phyloP scores from a whole-genome alignment of 2,113 vertebrate species.

The Drymodes brunneopygia region DNA sequence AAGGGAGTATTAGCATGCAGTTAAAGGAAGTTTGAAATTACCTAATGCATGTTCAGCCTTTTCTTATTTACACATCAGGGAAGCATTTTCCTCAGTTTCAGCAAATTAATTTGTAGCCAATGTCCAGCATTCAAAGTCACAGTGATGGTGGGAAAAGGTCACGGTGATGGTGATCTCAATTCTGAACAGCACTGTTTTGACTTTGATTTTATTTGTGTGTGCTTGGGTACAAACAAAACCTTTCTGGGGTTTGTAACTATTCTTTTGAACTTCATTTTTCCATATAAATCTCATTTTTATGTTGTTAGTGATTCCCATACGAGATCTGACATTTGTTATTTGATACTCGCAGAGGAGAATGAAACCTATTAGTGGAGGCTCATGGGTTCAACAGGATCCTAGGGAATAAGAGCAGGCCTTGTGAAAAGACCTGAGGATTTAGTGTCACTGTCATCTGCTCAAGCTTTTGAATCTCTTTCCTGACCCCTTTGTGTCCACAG shows the following conservation, averaged over 20 bases:
- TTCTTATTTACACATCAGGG: conserved; percentile 42
- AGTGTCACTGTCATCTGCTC: conserved; percentile 52
- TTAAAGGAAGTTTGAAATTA: background rate
- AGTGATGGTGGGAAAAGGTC: background rate
- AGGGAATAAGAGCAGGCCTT: conserved; percentile 19
- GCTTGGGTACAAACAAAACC: conserved; percentile 37
- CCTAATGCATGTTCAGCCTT: background rate
- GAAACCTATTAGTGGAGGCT: conserved; percentile 43
- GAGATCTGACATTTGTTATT: conserved; percentile 54
- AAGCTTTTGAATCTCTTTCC: background rate
- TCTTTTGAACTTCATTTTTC: conserved; percentile 56
- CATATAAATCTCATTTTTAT: conserved; percentile 57
- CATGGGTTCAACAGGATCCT: conserved; percentile 39
- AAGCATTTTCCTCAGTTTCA: conserved; percentile 43
- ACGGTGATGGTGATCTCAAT: background rate
- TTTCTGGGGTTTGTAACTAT: conserved; percentile 40
- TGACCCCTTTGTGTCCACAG: background rate
- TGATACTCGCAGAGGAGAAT: conserved; percentile 44
- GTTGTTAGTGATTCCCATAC: conserved; percentile 38
- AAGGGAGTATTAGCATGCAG: background rate
- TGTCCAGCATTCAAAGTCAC: background rate
- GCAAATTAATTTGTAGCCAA: background rate
- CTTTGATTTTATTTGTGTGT: conserved; percentile 20
- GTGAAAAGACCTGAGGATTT: conserved; percentile 55
- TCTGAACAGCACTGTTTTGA: conserved; percentile 1